Conservation (phyloP, 2,113 vertebrate species). For the human region GRCh38 chrX:16867001-16867500, state of each 20-base stretch:
- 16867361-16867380: not conserved
- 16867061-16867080: not conserved
- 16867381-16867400: constrained; percentile 38
- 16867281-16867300: constrained; percentile 34
- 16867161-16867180: not conserved
- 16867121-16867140: constrained; percentile 27
- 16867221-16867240: constrained; percentile 41
- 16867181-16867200: constrained; percentile 32
- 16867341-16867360: not conserved
- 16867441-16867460: not conserved
- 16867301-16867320: not conserved
- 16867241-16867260: not conserved
- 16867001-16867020: not conserved
- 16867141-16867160: not conserved
- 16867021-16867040: not conserved
- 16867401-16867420: not conserved
- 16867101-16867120: constrained; percentile 14
- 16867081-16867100: constrained; percentile 40
- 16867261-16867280: constrained; percentile 9
- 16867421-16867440: not conserved
- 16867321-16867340: not conserved
- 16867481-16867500: not conserved
- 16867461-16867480: not conserved
- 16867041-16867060: constrained; percentile 34
- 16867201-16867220: not conserved